Evolutionary conservation across 2,888 invertebrate species (phyloP), one percentile per base, ranked within the genome.

Genomic region (Hoplodrina ambigua): DNA sequence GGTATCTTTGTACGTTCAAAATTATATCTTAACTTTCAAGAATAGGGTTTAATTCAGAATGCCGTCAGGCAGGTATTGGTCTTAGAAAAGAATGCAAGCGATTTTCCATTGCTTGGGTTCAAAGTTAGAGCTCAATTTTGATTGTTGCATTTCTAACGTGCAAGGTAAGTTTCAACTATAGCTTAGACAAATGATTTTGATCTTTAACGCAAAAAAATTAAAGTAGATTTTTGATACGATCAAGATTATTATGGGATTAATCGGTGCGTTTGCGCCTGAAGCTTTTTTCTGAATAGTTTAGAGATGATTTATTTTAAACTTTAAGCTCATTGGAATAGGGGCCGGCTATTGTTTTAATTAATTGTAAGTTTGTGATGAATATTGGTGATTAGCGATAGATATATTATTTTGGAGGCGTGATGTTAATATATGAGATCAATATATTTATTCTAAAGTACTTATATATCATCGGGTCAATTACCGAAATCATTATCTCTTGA

Each of bases 371-470:
- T 85, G 86, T 84, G 69, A 74, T 82, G 80, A 82, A 81, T 85
- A 83, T 76, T 63, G 82, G 83, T 87, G 87, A 87, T 90, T 89
- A 89, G 80, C 68, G 71, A 67, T 85, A 83, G 78, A 87, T 85
- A 83, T 85, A 89, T 87, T 77, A 84, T 78, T 81, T 86, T 75
- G 72, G 74, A 89, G 89, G 90, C 89, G 90, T 88, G 81, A 88
- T 85, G 75, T 75, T 88, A 85, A 88, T 73, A 77, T 85, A 88
- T 87, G 77, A 61, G 74, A 64, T 63, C 76, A 75, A 83, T 83
- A 81, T 80, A 83, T 81, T 71, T 67, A 72, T 64, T 70, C 72
- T 49, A 17, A 52, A 61, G 37, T 74, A 46, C 46, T 15, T 17
- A 68, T 80, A 78, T 71, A 78, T 80, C 72, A 82, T 81, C 56